Conservation (phyloP, 2,113 vertebrate species). For the Drymodes brunneopygia region DNA sequence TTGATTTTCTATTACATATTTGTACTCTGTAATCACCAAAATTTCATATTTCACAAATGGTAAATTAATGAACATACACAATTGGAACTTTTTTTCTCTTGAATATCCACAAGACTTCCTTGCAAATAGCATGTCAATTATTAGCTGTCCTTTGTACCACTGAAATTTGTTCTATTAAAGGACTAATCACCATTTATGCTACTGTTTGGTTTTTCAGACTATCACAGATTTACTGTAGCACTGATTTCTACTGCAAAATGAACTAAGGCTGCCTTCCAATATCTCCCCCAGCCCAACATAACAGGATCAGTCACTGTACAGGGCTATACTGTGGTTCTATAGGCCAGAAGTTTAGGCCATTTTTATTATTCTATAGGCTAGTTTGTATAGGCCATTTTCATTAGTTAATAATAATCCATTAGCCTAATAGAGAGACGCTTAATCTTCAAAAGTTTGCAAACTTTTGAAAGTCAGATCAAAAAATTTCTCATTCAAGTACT, state of each 20-base stretch:
- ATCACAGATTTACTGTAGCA: not conserved
- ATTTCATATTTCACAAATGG: not conserved
- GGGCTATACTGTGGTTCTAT: not conserved
- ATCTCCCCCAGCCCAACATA: not conserved
- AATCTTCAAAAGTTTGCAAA: conserved; percentile 44
- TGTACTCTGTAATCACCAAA: not conserved
- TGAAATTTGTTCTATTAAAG: not conserved
- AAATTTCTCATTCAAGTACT: conserved; percentile 43
- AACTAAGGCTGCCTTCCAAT: not conserved
- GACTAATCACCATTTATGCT: not conserved
- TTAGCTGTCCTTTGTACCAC: not conserved
- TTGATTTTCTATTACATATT: not conserved
- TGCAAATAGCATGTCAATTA: not conserved
- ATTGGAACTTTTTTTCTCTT: not conserved
- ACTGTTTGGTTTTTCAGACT: not conserved
- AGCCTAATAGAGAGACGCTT: not conserved
- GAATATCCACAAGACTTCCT: not conserved
- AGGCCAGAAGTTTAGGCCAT: not conserved
- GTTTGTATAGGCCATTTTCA: not conserved
- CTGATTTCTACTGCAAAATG: not conserved
- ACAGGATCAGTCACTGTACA: not conserved
- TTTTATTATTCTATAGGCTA: not conserved
- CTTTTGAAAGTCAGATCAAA: conserved; percentile 41
- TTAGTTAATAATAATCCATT: conserved; percentile 11
- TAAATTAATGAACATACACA: not conserved